Base-by-base conservation (phyloP, 2,113 vertebrate species). In the Arenaria interpres region DNA sequence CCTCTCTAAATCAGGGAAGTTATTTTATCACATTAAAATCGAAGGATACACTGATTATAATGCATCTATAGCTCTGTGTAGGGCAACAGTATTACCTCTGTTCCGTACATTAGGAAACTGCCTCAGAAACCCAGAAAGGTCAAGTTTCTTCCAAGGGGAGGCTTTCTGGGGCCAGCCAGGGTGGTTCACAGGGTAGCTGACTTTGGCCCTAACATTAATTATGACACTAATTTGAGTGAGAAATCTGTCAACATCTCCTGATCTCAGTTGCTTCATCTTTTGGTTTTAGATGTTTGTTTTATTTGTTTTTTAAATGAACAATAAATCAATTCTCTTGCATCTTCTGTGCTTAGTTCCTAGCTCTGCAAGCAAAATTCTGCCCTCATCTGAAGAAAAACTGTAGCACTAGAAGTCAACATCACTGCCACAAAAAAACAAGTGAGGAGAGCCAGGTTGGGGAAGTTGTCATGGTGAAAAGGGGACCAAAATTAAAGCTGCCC, bases 401-500 rank as follows among this genome's bases (percentile, higher is more conserved):
- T 74, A 80, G 30, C 51, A 41, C 35, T 53, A 41, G n/a, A 48
- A 93, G 73, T 89, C 73, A 84, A 63, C 17, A 16, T 30, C 7
- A 0, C 43, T 90, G 72, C 76, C 62, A 82, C 53, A 41, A 68
- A 88, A 92, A 71, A 24, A 20, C 39, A 81, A 92, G 56, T 9
- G 66, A n/a, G 41, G 66, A 78, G 33, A 92, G 80, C 68, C 69
- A 96, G 84, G 53, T 9, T 93, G 66, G 71, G 53, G 18, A 82
- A 93, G 62, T 39, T 79, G 89, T 93, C 73, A 51, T 64, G 81
- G 89, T 93, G 89, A 94, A 92, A 92, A 92, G 73, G 76, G 80
- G 73, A 96, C 60, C 85, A 82, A 94, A 95, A 89, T 50, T 87
- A 91, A 92, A 95, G 66, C 96, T 93, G 56, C 86, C 73, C 86